These are phyloP conservation scores for Epinephelus coioides DNA, from an alignment of 2,797 vertebrate genomes.

Conservation along the genomic window DNA sequence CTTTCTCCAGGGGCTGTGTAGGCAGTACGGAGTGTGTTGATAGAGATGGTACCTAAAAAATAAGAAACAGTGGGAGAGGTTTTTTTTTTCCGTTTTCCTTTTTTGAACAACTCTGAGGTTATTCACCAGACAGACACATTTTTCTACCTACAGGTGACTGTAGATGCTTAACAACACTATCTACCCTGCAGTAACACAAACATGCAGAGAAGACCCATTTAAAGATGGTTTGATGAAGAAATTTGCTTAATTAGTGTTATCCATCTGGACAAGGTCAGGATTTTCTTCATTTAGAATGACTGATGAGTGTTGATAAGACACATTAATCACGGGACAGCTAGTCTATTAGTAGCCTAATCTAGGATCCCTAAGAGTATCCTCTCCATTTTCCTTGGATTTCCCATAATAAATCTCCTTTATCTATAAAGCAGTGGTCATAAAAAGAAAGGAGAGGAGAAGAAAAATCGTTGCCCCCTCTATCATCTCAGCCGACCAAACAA, in stretches of 20 bases:
- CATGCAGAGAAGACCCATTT: slow-evolving; percentile 45
- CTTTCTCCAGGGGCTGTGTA: slow-evolving; percentile 97
- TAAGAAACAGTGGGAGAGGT: slow-evolving; percentile 24
- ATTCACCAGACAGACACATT: slow-evolving; percentile 19
- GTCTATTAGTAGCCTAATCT: slow-evolving; percentile 84
- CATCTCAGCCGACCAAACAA: slow-evolving; percentile 74
- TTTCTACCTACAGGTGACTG: slow-evolving; percentile 17
- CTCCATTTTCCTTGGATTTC: slow-evolving; percentile 78
- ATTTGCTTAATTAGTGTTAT: slow-evolving; percentile 81
- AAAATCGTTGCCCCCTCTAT: slow-evolving; percentile 74
- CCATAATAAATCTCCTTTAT: slow-evolving; percentile 84
- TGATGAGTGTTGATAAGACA: slow-evolving; percentile 81
- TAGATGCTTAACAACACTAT: slow-evolving; percentile 9
- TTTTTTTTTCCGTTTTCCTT: slow-evolving; percentile 7
- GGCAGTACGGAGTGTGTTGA: slow-evolving; percentile 94
- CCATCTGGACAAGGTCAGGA: slow-evolving; percentile 76
- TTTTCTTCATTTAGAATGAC: slow-evolving; percentile 82
- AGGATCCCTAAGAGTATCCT: slow-evolving; percentile 77
- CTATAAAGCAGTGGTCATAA: slow-evolving; percentile 80
- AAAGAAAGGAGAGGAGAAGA: slow-evolving; percentile 65
- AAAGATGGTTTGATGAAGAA: slow-evolving; percentile 76
- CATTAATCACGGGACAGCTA: slow-evolving; percentile 80
- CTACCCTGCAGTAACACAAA: slow-evolving; percentile 31
- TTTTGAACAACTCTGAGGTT: slow-evolving; percentile 7
- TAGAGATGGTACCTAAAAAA: slow-evolving; percentile 94